Evolutionary conservation across 2,797 vertebrate species (phyloP).

Genomic region (Urocyon cinereoargenteus): DNA sequence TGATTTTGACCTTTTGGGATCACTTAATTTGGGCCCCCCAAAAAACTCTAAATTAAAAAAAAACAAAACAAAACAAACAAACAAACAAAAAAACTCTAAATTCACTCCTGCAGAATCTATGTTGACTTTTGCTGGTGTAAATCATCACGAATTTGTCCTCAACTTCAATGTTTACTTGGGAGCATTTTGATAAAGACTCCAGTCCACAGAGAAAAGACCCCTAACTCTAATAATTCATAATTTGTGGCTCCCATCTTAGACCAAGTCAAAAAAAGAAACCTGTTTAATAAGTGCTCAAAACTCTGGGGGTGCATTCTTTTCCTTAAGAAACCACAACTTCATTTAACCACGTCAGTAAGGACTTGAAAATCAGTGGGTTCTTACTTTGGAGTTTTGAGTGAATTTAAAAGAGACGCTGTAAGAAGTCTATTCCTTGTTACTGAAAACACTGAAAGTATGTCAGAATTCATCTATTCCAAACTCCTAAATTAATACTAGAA

Average conservation of each 20-base stretch:
- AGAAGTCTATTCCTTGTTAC: not conserved
- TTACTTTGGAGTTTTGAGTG: not conserved
- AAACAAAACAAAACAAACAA: no score
- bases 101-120: not conserved
- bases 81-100: not conserved
- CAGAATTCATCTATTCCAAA: not conserved
- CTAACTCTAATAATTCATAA: not conserved
- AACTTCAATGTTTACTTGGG: not conserved
- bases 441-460: not conserved
- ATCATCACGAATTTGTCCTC: not conserved
- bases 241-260: not conserved
- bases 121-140: not conserved
- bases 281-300: constrained; percentile 19
- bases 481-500: not conserved
- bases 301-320: not conserved
- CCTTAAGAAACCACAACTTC: not conserved
- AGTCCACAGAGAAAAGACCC: not conserved
- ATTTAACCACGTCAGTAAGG: not conserved
- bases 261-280: not conserved
- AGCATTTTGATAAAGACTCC: not conserved
- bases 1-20: not conserved
- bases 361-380: not conserved
- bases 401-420: not conserved
- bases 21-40: not conserved
- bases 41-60: not conserved